Evolutionary conservation across 2,888 invertebrate genomes (phyloP).

Genomic region (Mechanitis mazaeus): DNA sequence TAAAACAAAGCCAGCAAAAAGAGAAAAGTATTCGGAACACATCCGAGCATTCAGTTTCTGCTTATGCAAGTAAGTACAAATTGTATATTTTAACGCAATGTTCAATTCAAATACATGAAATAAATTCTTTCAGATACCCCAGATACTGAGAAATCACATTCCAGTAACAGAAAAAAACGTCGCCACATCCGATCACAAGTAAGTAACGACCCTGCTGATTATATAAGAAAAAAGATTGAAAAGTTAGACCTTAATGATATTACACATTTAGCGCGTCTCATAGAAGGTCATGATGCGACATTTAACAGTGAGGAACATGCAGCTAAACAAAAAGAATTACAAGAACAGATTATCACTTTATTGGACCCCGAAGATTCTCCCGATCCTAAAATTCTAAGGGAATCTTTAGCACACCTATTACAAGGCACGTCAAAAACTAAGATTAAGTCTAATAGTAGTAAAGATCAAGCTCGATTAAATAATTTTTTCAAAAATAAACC

Average conservation of each 20-base stretch:
- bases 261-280: conserved; percentile 57
- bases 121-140: conserved; percentile 46
- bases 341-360: conserved; percentile 59
- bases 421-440: conserved; percentile 48
- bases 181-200: conserved; percentile 58
- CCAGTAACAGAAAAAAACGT: conserved; percentile 62
- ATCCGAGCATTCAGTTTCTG: conserved; percentile 51
- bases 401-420: conserved; percentile 52
- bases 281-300: conserved; percentile 58
- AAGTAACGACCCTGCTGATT: conserved; percentile 65
- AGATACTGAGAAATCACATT: conserved; percentile 60
- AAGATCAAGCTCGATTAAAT: conserved; percentile 36
- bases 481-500: conserved; percentile 47
- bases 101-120: neutral
- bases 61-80: conserved; percentile 57
- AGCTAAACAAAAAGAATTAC: conserved; percentile 54
- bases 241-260: conserved; percentile 63
- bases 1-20: conserved; percentile 59
- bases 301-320: conserved; percentile 32
- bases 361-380: conserved; percentile 60
- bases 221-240: conserved; percentile 60
- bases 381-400: conserved; percentile 47
- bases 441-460: conserved; percentile 34
- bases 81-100: neutral
- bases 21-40: conserved; percentile 55